phyloP scores from a whole-genome alignment of 1,140 invertebrate genomes.

The Lepidurus packardi region DNA sequence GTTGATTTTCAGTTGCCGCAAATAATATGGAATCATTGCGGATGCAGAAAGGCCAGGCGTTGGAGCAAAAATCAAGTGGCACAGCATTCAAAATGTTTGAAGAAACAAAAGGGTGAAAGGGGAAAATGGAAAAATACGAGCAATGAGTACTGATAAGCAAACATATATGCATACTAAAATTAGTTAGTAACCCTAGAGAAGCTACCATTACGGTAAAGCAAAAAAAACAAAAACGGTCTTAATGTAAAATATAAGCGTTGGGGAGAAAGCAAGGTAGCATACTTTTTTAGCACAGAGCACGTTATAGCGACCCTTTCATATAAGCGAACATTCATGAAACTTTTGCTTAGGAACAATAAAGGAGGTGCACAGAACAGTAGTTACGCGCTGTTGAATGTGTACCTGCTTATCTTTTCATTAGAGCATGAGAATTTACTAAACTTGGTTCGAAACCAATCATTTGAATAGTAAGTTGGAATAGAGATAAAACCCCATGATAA shows the following conservation, averaged over 20 bases:
- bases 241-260: background rate
- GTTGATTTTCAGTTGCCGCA: background rate
- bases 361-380: no score
- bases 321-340: no score
- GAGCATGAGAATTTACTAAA: no score
- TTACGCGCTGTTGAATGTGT: no score
- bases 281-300: background rate
- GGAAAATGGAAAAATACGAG: conserved; percentile 15
- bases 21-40: background rate
- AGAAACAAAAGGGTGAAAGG: background rate
- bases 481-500: conserved; percentile 26
- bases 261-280: background rate
- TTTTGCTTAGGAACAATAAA: no score
- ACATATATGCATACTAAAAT: conserved; percentile 10
- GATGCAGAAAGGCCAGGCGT: conserved; percentile 22
- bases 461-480: background rate
- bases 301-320: background rate
- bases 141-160: background rate
- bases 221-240: background rate
- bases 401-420: no score
- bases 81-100: background rate
- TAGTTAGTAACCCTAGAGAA: background rate
- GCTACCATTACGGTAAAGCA: background rate
- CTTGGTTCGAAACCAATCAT: background rate
- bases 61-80: conserved; percentile 12